These are phyloP conservation scores for Alaudala cheleensis DNA, from an alignment of 2,113 vertebrate species.

Conservation along the genomic window DNA sequence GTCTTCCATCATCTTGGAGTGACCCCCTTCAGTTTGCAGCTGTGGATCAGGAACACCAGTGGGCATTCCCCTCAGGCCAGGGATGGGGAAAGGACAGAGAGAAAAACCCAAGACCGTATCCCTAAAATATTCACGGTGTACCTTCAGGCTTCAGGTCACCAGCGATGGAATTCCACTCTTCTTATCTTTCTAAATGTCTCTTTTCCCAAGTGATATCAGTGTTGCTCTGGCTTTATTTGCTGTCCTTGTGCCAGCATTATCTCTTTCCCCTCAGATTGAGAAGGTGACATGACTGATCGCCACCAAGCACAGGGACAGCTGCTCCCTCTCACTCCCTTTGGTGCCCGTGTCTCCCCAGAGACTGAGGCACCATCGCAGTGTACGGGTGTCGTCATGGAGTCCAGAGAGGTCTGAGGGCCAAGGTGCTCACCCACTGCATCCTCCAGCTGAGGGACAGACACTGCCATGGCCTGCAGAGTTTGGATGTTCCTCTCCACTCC, in stretches of 20 bases:
- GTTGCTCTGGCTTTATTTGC: background rate
- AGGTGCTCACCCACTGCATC: slow-evolving; percentile 72
- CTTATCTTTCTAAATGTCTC: background rate
- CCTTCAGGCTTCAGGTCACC: background rate
- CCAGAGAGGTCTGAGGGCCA: slow-evolving; percentile 40
- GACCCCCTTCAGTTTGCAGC: background rate
- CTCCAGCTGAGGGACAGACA: background rate
- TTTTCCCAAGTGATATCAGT: background rate
- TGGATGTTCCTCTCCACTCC: slow-evolving; percentile 50
- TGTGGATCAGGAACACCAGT: background rate
- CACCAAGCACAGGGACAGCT: slow-evolving; percentile 26
- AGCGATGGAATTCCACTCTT: slow-evolving; percentile 25
- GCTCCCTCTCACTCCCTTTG: slow-evolving; percentile 41
- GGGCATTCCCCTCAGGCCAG: background rate
- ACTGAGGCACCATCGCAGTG: slow-evolving; percentile 45
- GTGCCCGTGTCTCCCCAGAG: background rate
- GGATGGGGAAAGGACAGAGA: background rate
- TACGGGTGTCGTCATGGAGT: slow-evolving; percentile 56
- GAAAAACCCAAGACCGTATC: background rate
- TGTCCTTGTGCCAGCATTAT: slow-evolving; percentile 67
- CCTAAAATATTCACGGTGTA: background rate
- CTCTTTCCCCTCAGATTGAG: slow-evolving; percentile 47
- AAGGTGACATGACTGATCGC: slow-evolving; percentile 58
- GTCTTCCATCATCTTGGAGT: background rate
- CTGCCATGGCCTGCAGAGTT: slow-evolving; percentile 48